These are phyloP conservation scores for Chymomyza costata DNA, from an alignment of 1,140 invertebrate species.

Conservation along the genomic window DNA sequence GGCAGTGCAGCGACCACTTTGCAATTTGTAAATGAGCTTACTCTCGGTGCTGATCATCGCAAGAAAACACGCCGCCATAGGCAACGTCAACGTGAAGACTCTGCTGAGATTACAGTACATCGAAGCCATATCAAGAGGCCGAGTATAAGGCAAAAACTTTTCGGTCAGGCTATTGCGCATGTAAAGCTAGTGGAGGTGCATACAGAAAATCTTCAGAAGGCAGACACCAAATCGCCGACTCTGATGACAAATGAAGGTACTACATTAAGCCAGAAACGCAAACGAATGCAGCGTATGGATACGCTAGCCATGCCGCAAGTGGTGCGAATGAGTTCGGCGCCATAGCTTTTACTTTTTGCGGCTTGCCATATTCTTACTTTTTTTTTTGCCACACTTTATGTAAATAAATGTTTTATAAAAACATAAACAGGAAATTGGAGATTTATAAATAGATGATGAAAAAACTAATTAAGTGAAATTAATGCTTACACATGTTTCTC, in stretches of 20 bases:
- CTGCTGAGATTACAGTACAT: constrained; percentile 34
- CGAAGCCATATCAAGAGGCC: constrained; percentile 36
- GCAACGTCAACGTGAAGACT: constrained; percentile 27
- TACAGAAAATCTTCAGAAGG: constrained; percentile 21
- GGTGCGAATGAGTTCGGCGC: constrained; percentile 42
- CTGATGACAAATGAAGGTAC: not conserved
- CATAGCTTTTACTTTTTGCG: too few species aligned
- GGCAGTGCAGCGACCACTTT: constrained; percentile 32
- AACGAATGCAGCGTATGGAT: constrained; percentile 38
- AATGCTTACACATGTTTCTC: too few species aligned
- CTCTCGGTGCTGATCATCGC: constrained; percentile 24
- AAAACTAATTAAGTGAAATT: constrained; percentile 22
- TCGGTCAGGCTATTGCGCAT: constrained; percentile 47
- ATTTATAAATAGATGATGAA: constrained; percentile 46
- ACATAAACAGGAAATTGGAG: constrained; percentile 43
- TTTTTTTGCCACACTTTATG: too few species aligned
- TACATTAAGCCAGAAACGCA: constrained; percentile 21
- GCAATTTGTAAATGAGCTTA: constrained; percentile 50
- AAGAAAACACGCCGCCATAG: constrained; percentile 44
- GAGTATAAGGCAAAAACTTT: constrained; percentile 60
- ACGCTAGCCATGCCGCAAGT: constrained; percentile 37
- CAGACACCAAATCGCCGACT: constrained; percentile 14
- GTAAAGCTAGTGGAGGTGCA: constrained; percentile 51
- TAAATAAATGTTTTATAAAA: constrained; percentile 54
- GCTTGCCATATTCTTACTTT: too few species aligned